Base-by-base conservation (phyloP, 2,113 vertebrate genomes). In the Osmerus mordax region DNA sequence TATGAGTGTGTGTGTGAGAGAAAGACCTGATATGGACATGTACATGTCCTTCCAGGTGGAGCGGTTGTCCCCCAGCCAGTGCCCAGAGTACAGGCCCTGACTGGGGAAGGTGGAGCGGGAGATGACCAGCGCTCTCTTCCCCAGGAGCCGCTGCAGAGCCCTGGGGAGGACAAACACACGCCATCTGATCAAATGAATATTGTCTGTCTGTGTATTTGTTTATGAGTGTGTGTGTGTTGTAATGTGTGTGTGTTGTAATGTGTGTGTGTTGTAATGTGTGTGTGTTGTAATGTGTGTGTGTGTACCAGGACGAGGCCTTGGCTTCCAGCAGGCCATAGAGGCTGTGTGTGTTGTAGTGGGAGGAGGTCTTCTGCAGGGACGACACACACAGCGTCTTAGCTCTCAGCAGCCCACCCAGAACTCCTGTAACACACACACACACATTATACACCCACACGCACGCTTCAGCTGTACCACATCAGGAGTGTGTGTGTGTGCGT, bases 21-120 rank as follows among this genome's bases (percentile, higher is more conserved):
- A 23, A 29, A 47, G 52, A 94, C 94, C 94, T 87, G 94, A 83
- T 68, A 95, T 93, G 9, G 95, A 96, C 25, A 90, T 91, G 69
- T 85, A 86, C 80, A 96, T 85, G 78, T 96, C 95, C 79, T 93
- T 95, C 95, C 95, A 96, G 63, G 88, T 88, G 73, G 94, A 96
- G 61, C 74, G 80, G 87, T 96, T 96, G 89, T 96, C 95, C 0
- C 95, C 95, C 68, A 96, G 87, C 95, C 95, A 96, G 87, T 96
- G 95, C 3, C 95, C 95, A 0, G 95, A 96, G 81, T 94, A 96
- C 56, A 47, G 83, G 12, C 94, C 95, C 85, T 96, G 95, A 87
- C 94, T 93, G 25, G 95, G 94, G 89, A 95, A 96, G 53, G 94
- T 94, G 78, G 95, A 96, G 69, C 95, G 94, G 12, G 95, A 96